phyloP scores from a whole-genome alignment of 2,113 vertebrate genomes.

The Esox niger region DNA sequence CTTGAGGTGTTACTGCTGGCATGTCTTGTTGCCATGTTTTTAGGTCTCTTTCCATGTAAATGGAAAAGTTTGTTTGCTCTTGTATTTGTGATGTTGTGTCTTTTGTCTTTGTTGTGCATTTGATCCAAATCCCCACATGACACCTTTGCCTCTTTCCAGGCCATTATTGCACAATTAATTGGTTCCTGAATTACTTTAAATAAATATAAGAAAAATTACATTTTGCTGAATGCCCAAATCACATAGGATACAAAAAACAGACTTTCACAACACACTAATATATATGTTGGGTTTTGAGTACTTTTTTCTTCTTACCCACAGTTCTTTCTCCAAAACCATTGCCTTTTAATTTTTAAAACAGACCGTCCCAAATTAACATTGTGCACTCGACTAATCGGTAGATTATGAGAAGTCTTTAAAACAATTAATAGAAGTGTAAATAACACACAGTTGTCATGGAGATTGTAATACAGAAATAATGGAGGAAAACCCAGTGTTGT shows the following conservation, averaged over 20 bases:
- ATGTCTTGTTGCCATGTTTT: too few relatives aligned
- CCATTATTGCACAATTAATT: too few relatives aligned
- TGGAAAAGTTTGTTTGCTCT: too few relatives aligned
- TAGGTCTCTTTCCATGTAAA: too few relatives aligned
- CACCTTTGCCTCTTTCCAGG: too few relatives aligned
- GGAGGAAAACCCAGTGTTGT: slow-evolving; percentile 5
- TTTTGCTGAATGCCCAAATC: not conserved
- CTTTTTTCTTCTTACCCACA: not conserved
- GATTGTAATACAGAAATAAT: slow-evolving; percentile 6
- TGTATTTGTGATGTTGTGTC: too few relatives aligned
- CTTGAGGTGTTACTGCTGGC: too few relatives aligned
- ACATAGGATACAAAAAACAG: not conserved
- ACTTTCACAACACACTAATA: slow-evolving; percentile 1
- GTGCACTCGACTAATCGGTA: slow-evolving; percentile 10
- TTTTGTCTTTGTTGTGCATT: too few relatives aligned
- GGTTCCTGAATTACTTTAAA: too few relatives aligned
- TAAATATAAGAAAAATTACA: not conserved
- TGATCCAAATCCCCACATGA: too few relatives aligned
- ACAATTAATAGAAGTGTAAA: slow-evolving; percentile 12
- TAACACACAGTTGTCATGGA: slow-evolving; percentile 14
- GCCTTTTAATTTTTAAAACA: not conserved
- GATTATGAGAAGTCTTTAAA: slow-evolving; percentile 13
- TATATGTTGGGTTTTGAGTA: not conserved
- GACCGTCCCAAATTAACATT: not conserved
- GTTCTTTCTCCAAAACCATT: slow-evolving; percentile 9